Percentiles rank a stretch among this genome's conserved stretches.
phyloP scores from a whole-genome alignment of 1,140 invertebrate genomes.

The Meteorus sp. region DNA sequence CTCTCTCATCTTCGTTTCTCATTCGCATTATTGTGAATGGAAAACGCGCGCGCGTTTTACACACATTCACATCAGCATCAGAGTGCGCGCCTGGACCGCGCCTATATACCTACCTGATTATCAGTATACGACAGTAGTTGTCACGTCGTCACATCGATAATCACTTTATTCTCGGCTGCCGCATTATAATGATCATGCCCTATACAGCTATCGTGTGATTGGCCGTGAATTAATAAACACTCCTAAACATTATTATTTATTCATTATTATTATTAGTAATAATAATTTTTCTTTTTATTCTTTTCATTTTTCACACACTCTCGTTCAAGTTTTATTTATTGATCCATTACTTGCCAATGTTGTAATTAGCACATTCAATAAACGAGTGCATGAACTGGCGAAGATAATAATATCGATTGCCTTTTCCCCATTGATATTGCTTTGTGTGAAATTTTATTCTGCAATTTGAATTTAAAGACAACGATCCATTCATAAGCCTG shows the following conservation, averaged over 20 bases:
- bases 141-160: conserved; percentile 19
- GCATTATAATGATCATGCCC: neutral
- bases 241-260: no score
- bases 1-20: no score
- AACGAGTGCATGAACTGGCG: neutral
- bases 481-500: no score
- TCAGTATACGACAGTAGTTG: conserved; percentile 17
- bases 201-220: no score
- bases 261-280: no score
- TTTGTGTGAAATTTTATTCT: neutral
- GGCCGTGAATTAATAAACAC: conserved; percentile 14
- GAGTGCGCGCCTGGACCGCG: neutral
- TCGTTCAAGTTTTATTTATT: conserved; percentile 18
- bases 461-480: no score
- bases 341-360: conserved; percentile 6
- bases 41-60: no score
- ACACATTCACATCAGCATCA: no score
- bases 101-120: conserved; percentile 4
- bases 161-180: conserved; percentile 14
- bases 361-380: conserved; percentile 12
- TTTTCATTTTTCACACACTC: no score
- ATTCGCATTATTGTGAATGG: no score
- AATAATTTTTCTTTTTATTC: no score
- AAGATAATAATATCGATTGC: neutral
- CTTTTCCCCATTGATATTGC: neutral